Evolutionary conservation across 2,888 invertebrate genomes (phyloP).

Genomic region (Leptopilina syphax): DNA sequence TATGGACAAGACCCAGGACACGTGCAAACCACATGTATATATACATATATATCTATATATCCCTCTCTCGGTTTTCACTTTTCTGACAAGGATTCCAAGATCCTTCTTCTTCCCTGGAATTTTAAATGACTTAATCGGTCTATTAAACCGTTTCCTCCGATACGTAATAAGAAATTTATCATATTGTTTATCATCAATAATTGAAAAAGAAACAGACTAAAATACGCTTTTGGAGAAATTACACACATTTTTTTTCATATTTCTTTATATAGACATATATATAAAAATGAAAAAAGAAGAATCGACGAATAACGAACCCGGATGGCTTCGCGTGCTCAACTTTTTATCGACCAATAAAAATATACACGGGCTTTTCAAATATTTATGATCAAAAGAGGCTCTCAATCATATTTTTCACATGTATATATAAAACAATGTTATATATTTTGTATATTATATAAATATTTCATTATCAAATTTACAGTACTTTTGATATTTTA

Average conservation of each 20-base stretch:
- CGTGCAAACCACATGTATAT: constrained; percentile 59
- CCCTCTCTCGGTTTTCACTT: constrained; percentile 38
- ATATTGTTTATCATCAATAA: not conserved
- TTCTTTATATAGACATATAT: not conserved
- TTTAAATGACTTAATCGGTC: constrained; percentile 17
- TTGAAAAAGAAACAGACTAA: not conserved
- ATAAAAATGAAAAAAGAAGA: not conserved
- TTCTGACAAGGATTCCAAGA: constrained; percentile 32
- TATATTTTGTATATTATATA: not conserved
- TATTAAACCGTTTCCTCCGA: constrained; percentile 8
- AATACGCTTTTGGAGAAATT: not conserved
- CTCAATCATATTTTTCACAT: not conserved
- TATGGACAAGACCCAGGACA: constrained; percentile 56
- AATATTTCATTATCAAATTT: too few relatives aligned
- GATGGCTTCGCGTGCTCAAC: not conserved
- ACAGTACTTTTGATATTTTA: too few relatives aligned
- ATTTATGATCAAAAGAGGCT: not conserved
- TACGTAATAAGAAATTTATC: too few relatives aligned
- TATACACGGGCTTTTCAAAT: not conserved
- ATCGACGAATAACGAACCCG: not conserved
- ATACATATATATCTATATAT: not conserved
- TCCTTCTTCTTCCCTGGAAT: constrained; percentile 23
- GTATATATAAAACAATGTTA: not conserved
- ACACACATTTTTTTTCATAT: too few relatives aligned
- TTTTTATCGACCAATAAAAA: constrained; percentile 9